Conservation (phyloP, 2,888 invertebrate species). For the Agrotis puta region DNA sequence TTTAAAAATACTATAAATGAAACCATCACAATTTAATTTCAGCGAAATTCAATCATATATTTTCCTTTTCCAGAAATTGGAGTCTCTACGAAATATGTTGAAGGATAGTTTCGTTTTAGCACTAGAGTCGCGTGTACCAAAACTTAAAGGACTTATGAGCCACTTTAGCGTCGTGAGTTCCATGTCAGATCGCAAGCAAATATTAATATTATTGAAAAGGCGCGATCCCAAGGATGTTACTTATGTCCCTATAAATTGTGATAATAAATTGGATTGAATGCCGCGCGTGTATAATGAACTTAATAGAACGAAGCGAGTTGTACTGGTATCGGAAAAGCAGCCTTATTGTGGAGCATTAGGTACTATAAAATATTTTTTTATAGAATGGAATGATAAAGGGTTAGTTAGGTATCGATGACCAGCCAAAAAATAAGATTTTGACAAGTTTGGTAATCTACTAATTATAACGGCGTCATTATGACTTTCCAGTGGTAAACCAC, state of each 20-base stretch:
- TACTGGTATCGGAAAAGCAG: conserved; percentile 76
- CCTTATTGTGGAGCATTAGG: conserved; percentile 76
- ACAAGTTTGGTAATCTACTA: too few relatives aligned
- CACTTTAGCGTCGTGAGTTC: conserved; percentile 72
- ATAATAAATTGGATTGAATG: conserved; percentile 76
- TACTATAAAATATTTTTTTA: conserved; percentile 44
- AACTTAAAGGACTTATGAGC: conserved; percentile 65
- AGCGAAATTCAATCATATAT: conserved; percentile 15
- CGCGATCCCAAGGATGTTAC: conserved; percentile 55
- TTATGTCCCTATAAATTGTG: conserved; percentile 71
- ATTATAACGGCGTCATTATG: too few relatives aligned
- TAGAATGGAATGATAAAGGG: neutral
- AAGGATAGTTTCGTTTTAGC: conserved; percentile 72
- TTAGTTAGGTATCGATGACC: too few relatives aligned
- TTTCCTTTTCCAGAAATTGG: conserved; percentile 73
- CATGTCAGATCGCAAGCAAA: conserved; percentile 72
- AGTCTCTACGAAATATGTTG: conserved; percentile 63
- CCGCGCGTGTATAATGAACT: conserved; percentile 71
- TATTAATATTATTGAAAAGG: conserved; percentile 73
- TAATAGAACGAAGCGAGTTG: conserved; percentile 69
- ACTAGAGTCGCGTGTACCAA: conserved; percentile 68
- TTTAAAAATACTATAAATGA: neutral
- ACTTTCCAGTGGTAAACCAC: too few relatives aligned
- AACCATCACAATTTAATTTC: neutral
- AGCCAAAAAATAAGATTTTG: too few relatives aligned